These are phyloP conservation scores for Trichosurus vulpecula DNA, from an alignment of 2,797 vertebrate species.

Conservation along the genomic window DNA sequence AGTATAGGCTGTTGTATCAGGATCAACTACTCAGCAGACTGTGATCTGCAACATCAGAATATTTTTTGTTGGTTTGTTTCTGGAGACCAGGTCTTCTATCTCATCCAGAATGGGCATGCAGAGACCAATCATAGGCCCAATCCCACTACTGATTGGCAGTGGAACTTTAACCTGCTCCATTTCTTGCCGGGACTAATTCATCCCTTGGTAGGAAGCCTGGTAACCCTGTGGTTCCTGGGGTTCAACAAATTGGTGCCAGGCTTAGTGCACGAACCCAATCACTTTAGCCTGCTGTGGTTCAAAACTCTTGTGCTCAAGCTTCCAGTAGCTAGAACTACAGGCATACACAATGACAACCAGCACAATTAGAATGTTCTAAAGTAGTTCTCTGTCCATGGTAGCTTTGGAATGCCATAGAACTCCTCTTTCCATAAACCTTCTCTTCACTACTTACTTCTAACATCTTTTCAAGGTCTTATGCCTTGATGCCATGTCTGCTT, in stretches of 20 bases:
- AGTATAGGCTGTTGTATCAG: background rate
- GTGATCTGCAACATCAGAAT: background rate
- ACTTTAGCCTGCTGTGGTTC: background rate
- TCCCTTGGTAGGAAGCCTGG: background rate
- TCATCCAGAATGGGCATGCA: background rate
- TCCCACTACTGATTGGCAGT: background rate
- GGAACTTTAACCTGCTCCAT: background rate
- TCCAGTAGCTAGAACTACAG: background rate
- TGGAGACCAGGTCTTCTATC: background rate
- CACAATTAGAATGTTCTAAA: background rate
- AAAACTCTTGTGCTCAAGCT: background rate
- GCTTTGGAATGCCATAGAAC: background rate
- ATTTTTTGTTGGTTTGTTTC: background rate
- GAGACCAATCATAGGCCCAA: background rate
- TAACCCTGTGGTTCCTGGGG: background rate
- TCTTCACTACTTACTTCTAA: background rate
- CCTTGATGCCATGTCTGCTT: background rate
- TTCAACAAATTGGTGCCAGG: background rate
- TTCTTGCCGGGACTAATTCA: background rate
- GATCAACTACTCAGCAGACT: background rate
- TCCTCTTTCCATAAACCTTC: background rate
- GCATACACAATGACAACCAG: background rate
- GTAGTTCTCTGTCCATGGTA: background rate
- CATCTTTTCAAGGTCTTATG: background rate
- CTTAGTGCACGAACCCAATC: background rate